These are phyloP conservation scores for Amiota minor DNA, from an alignment of 2,888 invertebrate species.

Conservation along the genomic window DNA sequence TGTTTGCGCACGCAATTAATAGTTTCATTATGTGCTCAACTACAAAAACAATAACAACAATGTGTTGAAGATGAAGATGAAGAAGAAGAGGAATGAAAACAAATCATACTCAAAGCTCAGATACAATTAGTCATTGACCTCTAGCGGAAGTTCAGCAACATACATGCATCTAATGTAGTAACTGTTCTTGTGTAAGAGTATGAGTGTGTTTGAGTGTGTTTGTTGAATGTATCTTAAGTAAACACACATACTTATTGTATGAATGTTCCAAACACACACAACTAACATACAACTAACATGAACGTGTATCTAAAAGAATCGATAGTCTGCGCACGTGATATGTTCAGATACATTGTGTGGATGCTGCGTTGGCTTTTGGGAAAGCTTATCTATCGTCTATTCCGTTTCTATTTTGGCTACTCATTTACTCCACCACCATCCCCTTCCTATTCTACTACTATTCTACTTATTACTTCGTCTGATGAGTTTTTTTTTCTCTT, in stretches of 20 bases:
- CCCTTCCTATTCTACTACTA: too few species aligned
- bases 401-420: slow-evolving; percentile 11
- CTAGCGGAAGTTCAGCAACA: slow-evolving; percentile 35
- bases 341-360: background rate
- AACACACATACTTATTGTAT: slow-evolving; percentile 10
- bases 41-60: slow-evolving; percentile 30
- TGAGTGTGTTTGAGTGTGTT: background rate
- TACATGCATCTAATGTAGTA: background rate
- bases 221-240: slow-evolving; percentile 10
- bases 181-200: background rate
- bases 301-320: too few species aligned
- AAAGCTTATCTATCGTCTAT: background rate
- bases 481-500: background rate
- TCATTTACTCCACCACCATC: background rate
- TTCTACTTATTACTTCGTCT: too few species aligned
- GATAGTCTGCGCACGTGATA: too few species aligned
- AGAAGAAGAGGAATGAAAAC: slow-evolving; percentile 32
- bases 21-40: slow-evolving; percentile 3
- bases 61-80: background rate
- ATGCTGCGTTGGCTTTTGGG: background rate
- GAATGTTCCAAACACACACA: slow-evolving; percentile 49
- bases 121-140: slow-evolving; percentile 66
- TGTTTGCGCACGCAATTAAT: slow-evolving; percentile 22
- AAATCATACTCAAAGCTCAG: slow-evolving; percentile 24
- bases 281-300: too few species aligned